Evolutionary conservation across 2,797 vertebrate species (phyloP), one percentile per base, ranked within the genome.

Genomic region (Taenioides sp.): DNA sequence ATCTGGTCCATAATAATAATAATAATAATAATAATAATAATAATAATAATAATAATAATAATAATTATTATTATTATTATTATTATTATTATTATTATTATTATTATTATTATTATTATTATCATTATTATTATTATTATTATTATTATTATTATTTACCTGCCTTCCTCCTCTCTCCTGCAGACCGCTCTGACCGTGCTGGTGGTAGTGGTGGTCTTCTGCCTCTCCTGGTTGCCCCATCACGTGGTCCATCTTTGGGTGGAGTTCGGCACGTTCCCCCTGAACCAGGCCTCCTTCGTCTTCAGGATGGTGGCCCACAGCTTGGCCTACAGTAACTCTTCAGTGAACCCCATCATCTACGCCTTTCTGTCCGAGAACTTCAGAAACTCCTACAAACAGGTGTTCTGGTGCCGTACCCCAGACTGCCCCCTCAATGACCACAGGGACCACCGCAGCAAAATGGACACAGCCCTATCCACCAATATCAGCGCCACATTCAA

Each of bases 331-430:
- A 97, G 97, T 91, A 98, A 98, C 88, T 98, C 97, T 72, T 98
- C 97, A 0, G 95, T 98, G 84, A 98, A 98, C 81, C 97, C 97
- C 2, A 91, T 98, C 86, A 98, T 98, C 82, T 98, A 98, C 0
- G 97, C 95, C 0, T 98, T 98, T 73, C 94, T 98, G 37, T 98
- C 97, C 0, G 97, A 98, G 89, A 98, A 98, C 88, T 98, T 98
- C 91, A 91, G 97, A 76, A 95, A 96, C 77, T 96, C 96, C 47
- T 98, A 97, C 76, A 95, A 93, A 81, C 96, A 98, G 91, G 95
- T 98, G n/a, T 97, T 98, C 90, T 92, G 90, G 72, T 97, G 97
- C 80, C 92, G 85, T 59, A 16, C 62, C 12, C 68, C 85, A 0
- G 82, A 90, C 34, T 92, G 94, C 0, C 92, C 94, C 0, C 88